Evolutionary conservation across 2,113 vertebrate species (phyloP), one percentile per base, ranked within the genome.

Genomic region (Myxocyprinus asiaticus): DNA sequence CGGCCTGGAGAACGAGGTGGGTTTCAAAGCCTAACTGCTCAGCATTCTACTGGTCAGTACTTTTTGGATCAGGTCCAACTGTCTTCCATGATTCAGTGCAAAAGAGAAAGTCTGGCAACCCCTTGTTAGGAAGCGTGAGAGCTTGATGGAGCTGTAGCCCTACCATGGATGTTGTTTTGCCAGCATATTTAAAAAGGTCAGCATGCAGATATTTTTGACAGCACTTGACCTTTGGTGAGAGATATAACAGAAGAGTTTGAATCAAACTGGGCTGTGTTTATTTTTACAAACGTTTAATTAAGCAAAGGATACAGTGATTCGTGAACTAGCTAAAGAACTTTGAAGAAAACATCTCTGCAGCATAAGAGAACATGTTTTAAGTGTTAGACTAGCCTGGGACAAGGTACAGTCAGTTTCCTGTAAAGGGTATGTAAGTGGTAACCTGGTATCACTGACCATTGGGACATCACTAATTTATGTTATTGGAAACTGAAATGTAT

Each of bases 1-100:
- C 0, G 97, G 98, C 0, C 92, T 99, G 66, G 97, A 98, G 84
- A 95, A 93, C 0, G 98, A 99, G 95, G 97, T 98, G 73, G 22
- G 88, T 47, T 51, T 67, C 53, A 12, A 59, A 51, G 42, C 42
- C 51, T n/a, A 22, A 22, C 11, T 22, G 10, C 4, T 63, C 8
- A n/a, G 44, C 70, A 59, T 63, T 68, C 44, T 51, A 5, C 17
- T 44, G 8, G 59, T 65, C 80, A 42, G 67, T 47, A 48, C 67
- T 43, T 67, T 58, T 44, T 69, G 61, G 66, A 65, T 66, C 7
- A 15, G 15, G 50, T 58, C 61, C 67, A 72, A 42, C 80, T 44
- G 22, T 84, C 75, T 75, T 68, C 12, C 2, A 72, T 75, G 83
- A 76, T 66, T 48, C 53, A 12, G 7, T 4, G 47, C 22, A 33